Base-by-base conservation (phyloP, 2,888 invertebrate species). In the Auanema freiburgensis region DNA sequence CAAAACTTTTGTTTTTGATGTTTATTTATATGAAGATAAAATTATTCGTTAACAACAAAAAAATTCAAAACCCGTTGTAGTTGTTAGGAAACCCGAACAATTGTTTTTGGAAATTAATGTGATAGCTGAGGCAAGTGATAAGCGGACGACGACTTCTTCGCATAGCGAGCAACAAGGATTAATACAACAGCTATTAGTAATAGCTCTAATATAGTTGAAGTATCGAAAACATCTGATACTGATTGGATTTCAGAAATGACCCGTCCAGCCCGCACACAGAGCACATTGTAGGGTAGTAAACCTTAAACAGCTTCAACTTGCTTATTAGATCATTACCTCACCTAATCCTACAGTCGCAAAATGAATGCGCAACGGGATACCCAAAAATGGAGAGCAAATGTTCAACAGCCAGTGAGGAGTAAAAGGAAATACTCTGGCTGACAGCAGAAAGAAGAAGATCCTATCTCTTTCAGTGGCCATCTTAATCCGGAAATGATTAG, bases 381-480 rank as follows among this genome's bases (percentile, higher is more conserved):
- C 85, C 12, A 88, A 79, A 43, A 88, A 83, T 11, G 88, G 88
- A 8, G 87, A 86, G 4, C 85, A 84, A 64, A 88, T 85, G 77
- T 88, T 88, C 41, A 88, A 84, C 57, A 88, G 84, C 88, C 88
- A 88, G 78, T 88, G 88, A 2, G 88, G 88, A 6, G 87, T 86
- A 85, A 88, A 86, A 1, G 88, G 88, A 72, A 88, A 87, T 40
- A 88, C 74, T 25, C 88, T 51, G 11, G 74, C 71, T 5, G 69
- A 71, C 11, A 71, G 43, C 0, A 74, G 65, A 55, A 74, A 71
- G 49, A 67, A 24, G 60, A 57, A 66, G 1, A 69, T 50, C 18
- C 65, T 63, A 40, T 69, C 57, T 11, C 69, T 49, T 54, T 66
- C 54, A n/a, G 62, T 42, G 43, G 52, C 55, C 12, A 67, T 57